Conservation (phyloP, 2,797 vertebrate species). For the Neosilurus mollespiculum region DNA sequence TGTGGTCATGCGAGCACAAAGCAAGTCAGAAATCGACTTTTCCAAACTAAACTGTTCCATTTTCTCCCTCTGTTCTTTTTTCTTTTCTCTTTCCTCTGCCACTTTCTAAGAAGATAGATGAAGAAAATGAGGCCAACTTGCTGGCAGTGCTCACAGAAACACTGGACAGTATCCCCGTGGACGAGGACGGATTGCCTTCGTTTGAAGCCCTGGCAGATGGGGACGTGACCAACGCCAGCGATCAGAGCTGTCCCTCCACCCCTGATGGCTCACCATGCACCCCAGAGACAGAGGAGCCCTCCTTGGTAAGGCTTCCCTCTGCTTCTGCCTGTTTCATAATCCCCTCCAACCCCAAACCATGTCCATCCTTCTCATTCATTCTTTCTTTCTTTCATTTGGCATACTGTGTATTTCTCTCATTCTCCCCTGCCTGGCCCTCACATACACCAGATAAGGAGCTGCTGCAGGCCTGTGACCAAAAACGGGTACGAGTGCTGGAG, state of each 20-base stretch:
- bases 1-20: slow-evolving; percentile 54
- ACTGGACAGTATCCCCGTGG: slow-evolving; percentile 98
- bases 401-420: slow-evolving; percentile 34
- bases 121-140: slow-evolving; percentile 99
- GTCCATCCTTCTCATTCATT: slow-evolving; percentile 37
- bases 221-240: slow-evolving; percentile 97
- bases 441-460: slow-evolving; percentile 60
- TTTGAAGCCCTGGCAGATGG: slow-evolving; percentile 98
- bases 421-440: slow-evolving; percentile 46
- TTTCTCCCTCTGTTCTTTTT: slow-evolving; percentile 57
- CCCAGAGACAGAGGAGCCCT: slow-evolving; percentile 96
- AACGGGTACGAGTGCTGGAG: slow-evolving; percentile 51
- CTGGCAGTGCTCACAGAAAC: slow-evolving; percentile 99
- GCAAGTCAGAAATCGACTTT: slow-evolving; percentile 56
- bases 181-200: slow-evolving; percentile 98
- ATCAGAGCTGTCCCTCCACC: slow-evolving; percentile 90
- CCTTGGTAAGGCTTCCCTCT: slow-evolving; percentile 86
- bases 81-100: slow-evolving; percentile 49
- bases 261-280: slow-evolving; percentile 88
- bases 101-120: slow-evolving; percentile 94
- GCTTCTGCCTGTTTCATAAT: slow-evolving; percentile 35
- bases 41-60: slow-evolving; percentile 74
- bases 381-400: slow-evolving; percentile 44
- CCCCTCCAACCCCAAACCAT: slow-evolving; percentile 38
- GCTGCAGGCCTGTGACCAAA: slow-evolving; percentile 53